These are phyloP conservation scores for Zapus hudsonius DNA, from an alignment of 2,113 vertebrate species.

Conservation along the genomic window DNA sequence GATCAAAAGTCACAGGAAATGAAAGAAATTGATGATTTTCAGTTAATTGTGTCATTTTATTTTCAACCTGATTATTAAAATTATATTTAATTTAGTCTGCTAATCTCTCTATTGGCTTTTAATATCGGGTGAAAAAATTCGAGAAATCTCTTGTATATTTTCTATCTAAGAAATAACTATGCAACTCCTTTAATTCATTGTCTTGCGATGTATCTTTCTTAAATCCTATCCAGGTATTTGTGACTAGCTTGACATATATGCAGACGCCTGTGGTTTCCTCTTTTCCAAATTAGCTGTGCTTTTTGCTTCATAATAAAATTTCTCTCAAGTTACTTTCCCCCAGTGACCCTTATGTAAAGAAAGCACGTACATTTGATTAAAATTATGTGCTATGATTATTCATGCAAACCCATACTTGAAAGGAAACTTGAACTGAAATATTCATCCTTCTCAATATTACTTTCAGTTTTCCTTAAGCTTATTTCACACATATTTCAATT, in stretches of 20 bases:
- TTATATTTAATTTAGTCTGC: not conserved
- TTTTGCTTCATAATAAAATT: not conserved
- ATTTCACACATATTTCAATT: too few relatives aligned
- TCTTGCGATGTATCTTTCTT: not conserved
- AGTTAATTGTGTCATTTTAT: not conserved
- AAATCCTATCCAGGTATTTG: not conserved
- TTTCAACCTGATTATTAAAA: not conserved
- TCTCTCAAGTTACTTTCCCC: not conserved
- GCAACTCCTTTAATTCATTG: not conserved
- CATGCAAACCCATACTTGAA: not conserved
- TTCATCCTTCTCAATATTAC: not conserved
- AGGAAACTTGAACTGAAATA: slow-evolving; percentile 15
- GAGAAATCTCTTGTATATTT: too few relatives aligned
- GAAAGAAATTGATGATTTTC: not conserved
- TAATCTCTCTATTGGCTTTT: not conserved
- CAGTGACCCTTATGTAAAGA: not conserved
- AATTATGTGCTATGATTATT: not conserved
- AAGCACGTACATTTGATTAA: not conserved
- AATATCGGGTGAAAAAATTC: too few relatives aligned
- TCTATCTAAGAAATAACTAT: not conserved
- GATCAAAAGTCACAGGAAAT: not conserved
- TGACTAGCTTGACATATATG: not conserved
- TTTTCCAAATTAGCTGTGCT: not conserved
- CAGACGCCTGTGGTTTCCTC: not conserved
- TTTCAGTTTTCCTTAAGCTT: not conserved